These are phyloP conservation scores for Argyresthia albistria DNA, from an alignment of 2,888 invertebrate genomes.

Conservation along the genomic window DNA sequence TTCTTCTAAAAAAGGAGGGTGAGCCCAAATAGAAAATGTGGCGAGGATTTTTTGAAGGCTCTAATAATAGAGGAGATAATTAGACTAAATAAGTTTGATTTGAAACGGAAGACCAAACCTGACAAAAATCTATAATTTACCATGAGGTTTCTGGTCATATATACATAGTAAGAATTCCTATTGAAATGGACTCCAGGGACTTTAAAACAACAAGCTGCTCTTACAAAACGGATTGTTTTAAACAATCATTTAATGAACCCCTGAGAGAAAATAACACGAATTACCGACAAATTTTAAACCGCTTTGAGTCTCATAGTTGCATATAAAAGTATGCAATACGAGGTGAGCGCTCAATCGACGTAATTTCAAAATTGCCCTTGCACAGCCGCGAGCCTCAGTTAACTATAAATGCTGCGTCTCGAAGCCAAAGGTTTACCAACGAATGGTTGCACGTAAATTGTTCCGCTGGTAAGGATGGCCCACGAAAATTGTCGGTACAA, in stretches of 20 bases:
- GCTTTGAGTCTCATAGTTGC: slow-evolving; percentile 33
- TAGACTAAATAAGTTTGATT: slow-evolving; percentile 14
- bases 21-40: slow-evolving; percentile 40
- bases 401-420: slow-evolving; percentile 27
- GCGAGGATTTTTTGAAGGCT: slow-evolving; percentile 21
- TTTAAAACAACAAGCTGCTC: not conserved
- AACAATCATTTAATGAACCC: slow-evolving; percentile 36
- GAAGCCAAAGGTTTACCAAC: slow-evolving; percentile 28
- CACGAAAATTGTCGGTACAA: slow-evolving; percentile 40
- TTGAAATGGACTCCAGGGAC: not conserved
- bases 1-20: slow-evolving; percentile 40
- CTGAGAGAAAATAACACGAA: slow-evolving; percentile 31
- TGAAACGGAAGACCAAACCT: not conserved
- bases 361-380: slow-evolving; percentile 58
- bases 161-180: no score
- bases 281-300: slow-evolving; percentile 36
- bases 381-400: slow-evolving; percentile 58
- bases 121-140: not conserved
- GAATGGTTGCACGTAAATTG: slow-evolving; percentile 54
- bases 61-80: slow-evolving; percentile 36
- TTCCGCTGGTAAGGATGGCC: slow-evolving; percentile 31
- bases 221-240: slow-evolving; percentile 28
- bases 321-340: slow-evolving; percentile 23
- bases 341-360: slow-evolving; percentile 54
- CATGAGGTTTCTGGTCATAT: no score